Conservation (phyloP, 2,113 vertebrate species). For the Bolborhynchus lineola region DNA sequence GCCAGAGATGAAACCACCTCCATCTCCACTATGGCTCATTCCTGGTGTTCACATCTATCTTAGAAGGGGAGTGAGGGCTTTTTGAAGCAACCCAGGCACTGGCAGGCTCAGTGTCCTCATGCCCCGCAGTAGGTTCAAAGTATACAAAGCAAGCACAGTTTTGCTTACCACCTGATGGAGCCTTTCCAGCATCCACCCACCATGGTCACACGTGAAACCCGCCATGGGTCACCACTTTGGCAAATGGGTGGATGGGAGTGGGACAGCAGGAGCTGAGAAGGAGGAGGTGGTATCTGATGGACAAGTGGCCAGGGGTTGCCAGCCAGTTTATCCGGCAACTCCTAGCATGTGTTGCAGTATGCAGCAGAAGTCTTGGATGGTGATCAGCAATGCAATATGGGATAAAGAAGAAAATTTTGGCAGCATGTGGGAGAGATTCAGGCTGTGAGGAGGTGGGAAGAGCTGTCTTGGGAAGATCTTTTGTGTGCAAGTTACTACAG, state of each 20-base stretch:
- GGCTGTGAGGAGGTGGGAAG: not conserved
- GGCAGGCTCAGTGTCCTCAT: not conserved
- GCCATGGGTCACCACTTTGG: not conserved
- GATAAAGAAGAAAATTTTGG: not conserved
- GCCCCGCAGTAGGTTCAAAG: not conserved
- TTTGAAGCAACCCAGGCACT: not conserved
- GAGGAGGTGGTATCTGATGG: not conserved
- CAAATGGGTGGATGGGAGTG: not conserved
- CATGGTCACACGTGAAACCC: not conserved
- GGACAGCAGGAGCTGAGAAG: not conserved
- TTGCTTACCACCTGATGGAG: not conserved
- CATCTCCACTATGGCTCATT: not conserved
- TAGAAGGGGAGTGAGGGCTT: not conserved
- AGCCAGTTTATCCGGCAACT: not conserved
- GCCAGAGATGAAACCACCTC: not conserved
- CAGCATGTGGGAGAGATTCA: not conserved
- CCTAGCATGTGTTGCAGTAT: accelerated
- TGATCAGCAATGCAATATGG: not conserved
- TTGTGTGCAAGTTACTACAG: not conserved
- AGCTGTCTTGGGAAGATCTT: not conserved
- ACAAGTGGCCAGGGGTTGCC: not conserved
- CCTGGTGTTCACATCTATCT: not conserved
- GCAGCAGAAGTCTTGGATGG: not conserved
- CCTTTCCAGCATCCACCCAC: not conserved
- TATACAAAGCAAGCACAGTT: not conserved